Base-by-base conservation (phyloP, 2,113 vertebrate genomes). In the Myotis brandtii region DNA sequence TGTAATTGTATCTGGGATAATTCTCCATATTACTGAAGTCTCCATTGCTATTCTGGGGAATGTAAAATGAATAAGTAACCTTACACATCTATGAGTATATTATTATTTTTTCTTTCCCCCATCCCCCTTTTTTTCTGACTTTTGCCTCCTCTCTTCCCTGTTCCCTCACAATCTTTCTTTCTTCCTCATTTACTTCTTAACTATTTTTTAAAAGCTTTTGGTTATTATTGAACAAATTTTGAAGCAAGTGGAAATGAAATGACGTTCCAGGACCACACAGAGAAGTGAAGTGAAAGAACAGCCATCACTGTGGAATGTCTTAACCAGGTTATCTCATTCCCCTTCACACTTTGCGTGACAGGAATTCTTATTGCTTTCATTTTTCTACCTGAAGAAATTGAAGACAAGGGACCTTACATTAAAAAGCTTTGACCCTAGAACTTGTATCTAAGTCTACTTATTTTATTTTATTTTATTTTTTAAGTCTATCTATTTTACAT, bases 341-440 rank as follows among this genome's bases (percentile, higher is more conserved):
- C 18, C 23, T 72, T 91, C 30, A 82, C 54, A 79, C 40, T 32
- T 32, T 94, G 56, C 13, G 4, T 16, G 20, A 23, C 25, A 77
- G 17, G 1, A 86, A 21, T 59, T 94, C 79, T 84, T 72, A 72
- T 52, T 86, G 23, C 59, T 86, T 64, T 90, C 66, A 50, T 43
- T 77, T 69, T 90, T 59, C 40, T 40, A 52, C 0, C n/a, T 89
- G 21, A 79, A 75, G 30, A 93, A 96, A 95, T 73, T 52, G 73
- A 89, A n/a, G 25, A 1, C 46, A 80, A 64, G 13, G 9, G 6
- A 72, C 18, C 59, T 43, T 50, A 88, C 46, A 12, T 91, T 50
- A 75, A 84, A 89, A 84, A 46, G 0, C 2, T 87, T 85, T 82
- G 23, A 76, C 6, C 17, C 21, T 86, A 54, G 6, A 56, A 79